A percentile compares a stretch with the other conserved stretches of the same genome.
Conservation (phyloP, 2,113 vertebrate species). For the Tupaia tana region DNA sequence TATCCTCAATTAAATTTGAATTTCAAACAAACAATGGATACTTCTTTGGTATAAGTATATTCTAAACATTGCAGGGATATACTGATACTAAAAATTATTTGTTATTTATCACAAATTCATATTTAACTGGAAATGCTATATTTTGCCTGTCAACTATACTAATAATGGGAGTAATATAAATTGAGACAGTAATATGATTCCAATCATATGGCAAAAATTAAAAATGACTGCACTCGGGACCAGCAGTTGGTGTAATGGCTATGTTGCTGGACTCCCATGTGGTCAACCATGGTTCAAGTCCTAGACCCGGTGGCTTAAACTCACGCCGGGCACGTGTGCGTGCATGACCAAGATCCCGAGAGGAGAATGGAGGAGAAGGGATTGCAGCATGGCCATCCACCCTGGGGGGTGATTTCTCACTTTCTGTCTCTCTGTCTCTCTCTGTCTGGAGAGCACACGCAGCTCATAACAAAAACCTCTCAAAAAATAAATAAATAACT, state of each 20-base stretch:
- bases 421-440: no score
- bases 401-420: no score
- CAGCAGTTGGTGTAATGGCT: no score
- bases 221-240: neutral
- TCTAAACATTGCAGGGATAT: neutral
- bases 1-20: neutral
- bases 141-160: neutral
- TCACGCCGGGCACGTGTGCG: no score
- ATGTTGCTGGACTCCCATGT: no score
- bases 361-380: no score
- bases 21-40: neutral
- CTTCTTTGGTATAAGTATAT: neutral
- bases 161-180: neutral
- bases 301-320: no score
- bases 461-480: no score
- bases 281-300: no score
- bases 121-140: neutral
- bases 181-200: neutral
- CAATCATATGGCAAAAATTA: neutral
- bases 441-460: no score
- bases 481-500: constrained; percentile 7
- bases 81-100: neutral
- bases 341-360: no score
- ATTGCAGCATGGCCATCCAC: no score
- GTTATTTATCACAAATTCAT: neutral